Conservation (phyloP, 2,888 invertebrate genomes). For the Imbricaverruca yamaguchii region DNA sequence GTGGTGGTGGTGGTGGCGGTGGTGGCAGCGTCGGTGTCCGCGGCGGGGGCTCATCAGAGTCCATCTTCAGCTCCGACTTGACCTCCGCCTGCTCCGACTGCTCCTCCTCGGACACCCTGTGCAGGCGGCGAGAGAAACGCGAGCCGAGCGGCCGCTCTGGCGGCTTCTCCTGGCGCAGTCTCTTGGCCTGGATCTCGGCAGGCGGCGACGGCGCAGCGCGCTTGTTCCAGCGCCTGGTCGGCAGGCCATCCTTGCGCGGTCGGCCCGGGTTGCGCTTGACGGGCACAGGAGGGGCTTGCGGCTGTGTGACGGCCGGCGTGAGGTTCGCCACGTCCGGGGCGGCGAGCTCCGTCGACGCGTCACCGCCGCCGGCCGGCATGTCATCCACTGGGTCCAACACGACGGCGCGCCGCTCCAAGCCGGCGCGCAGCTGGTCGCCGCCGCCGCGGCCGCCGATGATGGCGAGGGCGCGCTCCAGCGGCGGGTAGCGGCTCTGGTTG, state of each 20-base stretch:
- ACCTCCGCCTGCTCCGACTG: too few relatives aligned
- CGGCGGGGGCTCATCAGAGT: too few relatives aligned
- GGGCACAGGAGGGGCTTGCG: constrained; percentile 11
- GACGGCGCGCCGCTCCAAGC: neutral
- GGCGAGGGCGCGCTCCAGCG: constrained; percentile 14
- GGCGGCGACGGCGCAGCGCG: too few relatives aligned
- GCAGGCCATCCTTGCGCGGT: constrained; percentile 25
- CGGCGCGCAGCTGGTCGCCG: neutral
- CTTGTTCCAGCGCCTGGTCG: neutral
- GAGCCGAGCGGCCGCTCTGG: too few relatives aligned
- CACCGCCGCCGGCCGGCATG: neutral
- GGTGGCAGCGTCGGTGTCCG: too few relatives aligned
- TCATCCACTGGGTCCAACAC: neutral
- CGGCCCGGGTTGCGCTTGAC: constrained; percentile 21
- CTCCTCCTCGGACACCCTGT: too few relatives aligned
- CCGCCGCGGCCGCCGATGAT: neutral
- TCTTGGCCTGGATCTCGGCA: too few relatives aligned
- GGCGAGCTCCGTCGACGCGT: neutral
- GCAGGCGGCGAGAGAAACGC: too few relatives aligned
- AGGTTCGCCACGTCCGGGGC: too few relatives aligned
- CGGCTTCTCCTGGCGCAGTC: too few relatives aligned
- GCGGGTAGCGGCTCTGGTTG: neutral
- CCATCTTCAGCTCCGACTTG: too few relatives aligned
- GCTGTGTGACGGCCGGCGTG: neutral
- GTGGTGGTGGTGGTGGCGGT: too few relatives aligned